Base-by-base conservation (phyloP, 1,140 invertebrate genomes). In the Meloidogyne hapla region DNA sequence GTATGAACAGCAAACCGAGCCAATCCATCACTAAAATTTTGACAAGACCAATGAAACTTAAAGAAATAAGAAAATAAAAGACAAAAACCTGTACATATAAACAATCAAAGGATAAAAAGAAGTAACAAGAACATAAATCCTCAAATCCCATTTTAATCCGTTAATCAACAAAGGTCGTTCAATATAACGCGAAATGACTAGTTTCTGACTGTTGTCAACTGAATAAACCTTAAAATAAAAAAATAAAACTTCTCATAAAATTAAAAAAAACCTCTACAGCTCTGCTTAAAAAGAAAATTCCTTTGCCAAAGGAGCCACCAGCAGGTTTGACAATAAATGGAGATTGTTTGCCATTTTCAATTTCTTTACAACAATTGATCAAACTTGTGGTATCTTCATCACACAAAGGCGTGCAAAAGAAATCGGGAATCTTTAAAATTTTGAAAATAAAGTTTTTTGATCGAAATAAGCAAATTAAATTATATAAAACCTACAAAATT, bases 81-180 rank as follows among this genome's bases (percentile, higher is more conserved):
- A n/a, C 2, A 6, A 25, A 67, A 25, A 25, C 71, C 71, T 80
- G 77, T 78, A 78, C 23, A 98, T 88, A 87, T 97, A 98, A 72
- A 96, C 92, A 66, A 93, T 90, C 45, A 95, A 89, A 0, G 96
- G 96, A 89, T 97, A 92, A 81, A 98, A 93, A 65, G 94, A 96
- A 0, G 95, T 97, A 9, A 98, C 93, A 8, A 96, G 89, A 8
- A 98, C 95, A 88, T 98, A 98, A 21, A 98, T 88, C 3, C 96
- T 90, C 77, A 98, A 88, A 88, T 99, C 96, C 89, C 94, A 98
- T 88, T 98, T 98, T 88, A 95, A 94, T 1, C 94, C 94, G 81
- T 95, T 93, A 62, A 98, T 93, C 66, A 96, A 90, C 18, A 95
- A 89, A 12, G 95, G 95, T 86, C 95, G 94, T 80, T 92, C 91